phyloP scores from a whole-genome alignment of 1,140 invertebrate genomes.

The Cyrtorhinus lividipennis region DNA sequence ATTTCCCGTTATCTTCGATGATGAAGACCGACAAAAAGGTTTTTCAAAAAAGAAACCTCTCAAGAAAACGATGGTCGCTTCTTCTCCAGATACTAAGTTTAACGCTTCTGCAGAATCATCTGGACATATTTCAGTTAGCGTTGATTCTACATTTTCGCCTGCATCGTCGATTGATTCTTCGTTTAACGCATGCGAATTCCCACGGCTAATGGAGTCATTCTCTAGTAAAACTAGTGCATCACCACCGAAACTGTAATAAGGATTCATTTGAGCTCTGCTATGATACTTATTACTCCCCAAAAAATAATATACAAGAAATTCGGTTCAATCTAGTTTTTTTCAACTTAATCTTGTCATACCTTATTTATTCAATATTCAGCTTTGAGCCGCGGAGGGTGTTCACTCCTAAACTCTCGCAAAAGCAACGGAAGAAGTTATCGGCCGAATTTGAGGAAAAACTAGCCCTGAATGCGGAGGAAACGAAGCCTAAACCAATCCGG shows the following conservation, averaged over 20 bases:
- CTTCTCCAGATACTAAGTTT: not conserved
- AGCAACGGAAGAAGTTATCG: conserved; percentile 40
- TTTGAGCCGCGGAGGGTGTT: conserved; percentile 14
- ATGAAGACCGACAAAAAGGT: not conserved
- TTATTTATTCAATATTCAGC: no score
- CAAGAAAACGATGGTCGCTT: not conserved
- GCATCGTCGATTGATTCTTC: not conserved
- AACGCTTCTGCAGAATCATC: not conserved
- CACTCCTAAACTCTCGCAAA: conserved; percentile 40
- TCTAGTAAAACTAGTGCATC: not conserved
- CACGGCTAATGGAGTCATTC: not conserved
- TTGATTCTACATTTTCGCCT: not conserved
- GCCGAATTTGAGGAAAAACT: conserved; percentile 27
- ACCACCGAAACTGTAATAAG: not conserved
- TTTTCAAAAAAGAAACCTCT: not conserved
- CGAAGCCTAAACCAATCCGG: not conserved
- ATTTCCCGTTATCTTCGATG: not conserved
- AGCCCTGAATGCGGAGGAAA: not conserved
- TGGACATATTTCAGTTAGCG: not conserved
- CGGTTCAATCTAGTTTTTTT: no score
- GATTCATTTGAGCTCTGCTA: not conserved
- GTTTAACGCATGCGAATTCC: not conserved
- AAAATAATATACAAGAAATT: no score
- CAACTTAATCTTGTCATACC: no score
- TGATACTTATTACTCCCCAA: no score